phyloP scores from a whole-genome alignment of 2,113 vertebrate genomes.

The Tachysurus fulvidraco region DNA sequence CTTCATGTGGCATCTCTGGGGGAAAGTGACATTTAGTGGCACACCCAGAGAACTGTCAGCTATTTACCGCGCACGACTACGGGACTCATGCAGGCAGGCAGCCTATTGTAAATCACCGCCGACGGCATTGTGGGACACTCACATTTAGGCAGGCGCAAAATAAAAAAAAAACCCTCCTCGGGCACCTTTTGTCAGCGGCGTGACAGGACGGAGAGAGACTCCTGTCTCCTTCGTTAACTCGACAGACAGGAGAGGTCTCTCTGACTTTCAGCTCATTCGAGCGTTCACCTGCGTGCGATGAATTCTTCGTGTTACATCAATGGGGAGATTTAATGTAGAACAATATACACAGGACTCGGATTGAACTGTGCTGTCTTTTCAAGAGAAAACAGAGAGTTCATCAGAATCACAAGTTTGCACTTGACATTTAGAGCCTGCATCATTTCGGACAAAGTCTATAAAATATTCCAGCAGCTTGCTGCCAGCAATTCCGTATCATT shows the following conservation, averaged over 20 bases:
- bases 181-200: slow-evolving; percentile 47
- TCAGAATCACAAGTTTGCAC: slow-evolving; percentile 5
- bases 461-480: slow-evolving; percentile 31
- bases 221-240: slow-evolving; percentile 30
- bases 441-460: slow-evolving; percentile 1
- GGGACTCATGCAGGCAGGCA: slow-evolving; percentile 23
- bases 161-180: slow-evolving; percentile 8
- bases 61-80: slow-evolving; percentile 33
- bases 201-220: slow-evolving; percentile 38
- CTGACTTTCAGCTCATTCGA: slow-evolving; percentile 8
- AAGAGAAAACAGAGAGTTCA: slow-evolving; percentile 4
- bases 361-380: background rate
- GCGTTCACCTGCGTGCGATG: slow-evolving; percentile 4
- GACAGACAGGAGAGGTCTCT: slow-evolving; percentile 30
- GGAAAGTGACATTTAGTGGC: slow-evolving; percentile 50
- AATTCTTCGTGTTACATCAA: slow-evolving; percentile 18
- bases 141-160: slow-evolving; percentile 25
- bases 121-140: slow-evolving; percentile 32
- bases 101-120: slow-evolving; percentile 35
- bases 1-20: slow-evolving; percentile 48
- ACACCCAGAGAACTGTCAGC: slow-evolving; percentile 24
- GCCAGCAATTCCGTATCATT: slow-evolving; percentile 48
- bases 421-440: slow-evolving; percentile 26
- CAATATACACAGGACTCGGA: background rate
- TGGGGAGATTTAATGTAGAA: background rate